Evolutionary conservation across 37 sponge, comb jelly and placozoan species (phyloP).

Genomic region (Aplysina aerophoba): DNA sequence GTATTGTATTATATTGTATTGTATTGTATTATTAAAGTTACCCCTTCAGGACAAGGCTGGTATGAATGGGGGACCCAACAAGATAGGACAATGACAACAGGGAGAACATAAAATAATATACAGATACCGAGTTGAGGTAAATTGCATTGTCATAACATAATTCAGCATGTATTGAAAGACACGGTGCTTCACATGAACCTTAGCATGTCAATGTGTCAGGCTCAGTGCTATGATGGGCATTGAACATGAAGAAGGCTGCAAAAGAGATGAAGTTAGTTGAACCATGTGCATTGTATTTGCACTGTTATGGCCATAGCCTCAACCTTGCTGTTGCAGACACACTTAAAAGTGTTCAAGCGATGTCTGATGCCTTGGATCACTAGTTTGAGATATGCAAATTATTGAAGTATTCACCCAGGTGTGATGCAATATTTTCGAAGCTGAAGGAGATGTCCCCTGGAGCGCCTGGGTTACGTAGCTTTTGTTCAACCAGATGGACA

Average conservation of each 20-base stretch:
- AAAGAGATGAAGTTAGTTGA: conserved; percentile 34
- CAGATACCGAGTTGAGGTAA: conserved; percentile 43
- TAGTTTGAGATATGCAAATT: conserved; percentile 40
- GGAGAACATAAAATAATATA: no score
- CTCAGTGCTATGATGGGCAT: conserved; percentile 66
- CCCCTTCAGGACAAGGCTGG: no score
- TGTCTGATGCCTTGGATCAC: conserved; percentile 41
- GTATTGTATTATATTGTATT: no score
- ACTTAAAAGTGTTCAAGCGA: conserved; percentile 20
- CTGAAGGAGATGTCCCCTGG: conserved; percentile 22
- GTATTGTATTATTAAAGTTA: no score
- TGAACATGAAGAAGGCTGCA: conserved; percentile 41
- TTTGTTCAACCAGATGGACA: conserved; percentile 18
- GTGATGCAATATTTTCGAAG: conserved; percentile 19
- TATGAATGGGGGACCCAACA: no score
- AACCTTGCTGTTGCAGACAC: conserved; percentile 54
- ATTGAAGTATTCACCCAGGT: conserved; percentile 38
- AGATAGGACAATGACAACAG: no score
- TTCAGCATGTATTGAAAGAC: conserved; percentile 24
- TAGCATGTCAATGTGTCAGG: conserved; percentile 20
- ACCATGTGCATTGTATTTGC: conserved; percentile 44
- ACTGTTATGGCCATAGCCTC: conserved; percentile 49
- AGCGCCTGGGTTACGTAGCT: neutral
- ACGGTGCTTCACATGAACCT: conserved; percentile 39
- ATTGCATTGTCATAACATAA: no score